Evolutionary conservation across 1,140 invertebrate genomes (phyloP).

Genomic region (Listronotus oregonensis): DNA sequence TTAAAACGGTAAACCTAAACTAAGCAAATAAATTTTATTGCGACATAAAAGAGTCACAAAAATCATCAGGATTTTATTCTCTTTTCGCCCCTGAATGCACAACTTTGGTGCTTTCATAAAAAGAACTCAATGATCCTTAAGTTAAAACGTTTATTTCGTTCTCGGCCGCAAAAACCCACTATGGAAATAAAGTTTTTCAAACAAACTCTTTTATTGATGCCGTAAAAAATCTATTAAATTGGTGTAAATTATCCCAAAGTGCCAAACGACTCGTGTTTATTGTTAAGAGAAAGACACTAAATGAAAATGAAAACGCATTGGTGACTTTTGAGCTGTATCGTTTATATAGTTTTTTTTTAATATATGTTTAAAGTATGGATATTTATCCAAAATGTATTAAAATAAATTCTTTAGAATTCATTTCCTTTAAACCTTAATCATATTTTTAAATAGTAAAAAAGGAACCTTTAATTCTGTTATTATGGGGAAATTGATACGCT

Average conservation of each 20-base stretch:
- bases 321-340: too few species aligned
- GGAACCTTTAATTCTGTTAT: too few species aligned
- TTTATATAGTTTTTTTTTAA: too few species aligned
- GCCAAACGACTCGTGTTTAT: too few species aligned
- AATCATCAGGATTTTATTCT: conserved; percentile 16
- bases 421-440: too few species aligned
- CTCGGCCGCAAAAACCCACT: conserved; percentile 17
- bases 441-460: too few species aligned
- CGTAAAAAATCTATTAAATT: conserved; percentile 16
- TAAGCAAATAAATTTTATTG: conserved; percentile 8
- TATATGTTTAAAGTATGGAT: too few species aligned
- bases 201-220: conserved; percentile 22
- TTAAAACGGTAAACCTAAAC: not conserved
- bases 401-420: too few species aligned
- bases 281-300: too few species aligned
- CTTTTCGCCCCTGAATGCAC: conserved; percentile 4
- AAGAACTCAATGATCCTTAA: conserved; percentile 25
- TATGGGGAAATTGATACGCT: too few species aligned
- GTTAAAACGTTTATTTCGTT: conserved; percentile 27
- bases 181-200: conserved; percentile 26
- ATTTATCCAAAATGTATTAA: too few species aligned
- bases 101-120: conserved; percentile 21
- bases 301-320: not conserved
- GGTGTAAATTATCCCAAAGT: conserved; percentile 12
- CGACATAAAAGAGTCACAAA: conserved; percentile 4